Conservation (phyloP, 2,888 invertebrate genomes). For the Scaptomyza parva region DNA sequence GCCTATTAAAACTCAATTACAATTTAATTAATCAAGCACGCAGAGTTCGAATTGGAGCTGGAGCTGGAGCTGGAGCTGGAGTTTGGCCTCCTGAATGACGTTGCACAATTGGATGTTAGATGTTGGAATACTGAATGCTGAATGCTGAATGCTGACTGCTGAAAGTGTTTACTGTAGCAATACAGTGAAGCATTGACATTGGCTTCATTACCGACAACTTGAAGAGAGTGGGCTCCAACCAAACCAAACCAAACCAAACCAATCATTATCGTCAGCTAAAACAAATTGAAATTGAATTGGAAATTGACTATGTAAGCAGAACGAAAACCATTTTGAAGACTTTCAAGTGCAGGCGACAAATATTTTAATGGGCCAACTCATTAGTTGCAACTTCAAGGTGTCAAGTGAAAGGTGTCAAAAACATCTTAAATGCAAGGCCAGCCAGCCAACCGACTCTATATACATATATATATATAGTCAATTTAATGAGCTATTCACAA, state of each 20-base stretch:
- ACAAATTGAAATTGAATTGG: slow-evolving; percentile 61
- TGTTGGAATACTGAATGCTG: too few relatives aligned
- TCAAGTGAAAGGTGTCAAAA: slow-evolving; percentile 55
- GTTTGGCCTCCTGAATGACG: slow-evolving; percentile 50
- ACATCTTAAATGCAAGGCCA: background rate
- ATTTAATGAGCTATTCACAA: slow-evolving; percentile 41
- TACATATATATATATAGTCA: background rate
- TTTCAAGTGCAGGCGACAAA: slow-evolving; percentile 58
- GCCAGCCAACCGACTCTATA: too few relatives aligned
- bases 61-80: background rate
- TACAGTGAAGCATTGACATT: slow-evolving; percentile 52
- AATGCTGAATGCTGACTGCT: background rate
- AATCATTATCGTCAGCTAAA: slow-evolving; percentile 64
- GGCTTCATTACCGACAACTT: slow-evolving; percentile 66
- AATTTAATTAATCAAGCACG: slow-evolving; percentile 74
- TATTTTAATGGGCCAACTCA: slow-evolving; percentile 51
- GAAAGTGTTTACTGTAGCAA: background rate
- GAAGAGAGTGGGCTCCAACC: background rate
- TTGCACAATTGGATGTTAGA: slow-evolving; percentile 53
- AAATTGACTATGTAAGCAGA: too few relatives aligned
- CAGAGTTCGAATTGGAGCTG: slow-evolving; percentile 3
- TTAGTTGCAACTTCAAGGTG: slow-evolving; percentile 43
- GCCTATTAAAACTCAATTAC: slow-evolving; percentile 79
- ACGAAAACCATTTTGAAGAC: background rate
- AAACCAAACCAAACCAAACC: slow-evolving; percentile 2